Evolutionary conservation across 2,888 invertebrate genomes (phyloP).

Genomic region (Ceramica pisi): DNA sequence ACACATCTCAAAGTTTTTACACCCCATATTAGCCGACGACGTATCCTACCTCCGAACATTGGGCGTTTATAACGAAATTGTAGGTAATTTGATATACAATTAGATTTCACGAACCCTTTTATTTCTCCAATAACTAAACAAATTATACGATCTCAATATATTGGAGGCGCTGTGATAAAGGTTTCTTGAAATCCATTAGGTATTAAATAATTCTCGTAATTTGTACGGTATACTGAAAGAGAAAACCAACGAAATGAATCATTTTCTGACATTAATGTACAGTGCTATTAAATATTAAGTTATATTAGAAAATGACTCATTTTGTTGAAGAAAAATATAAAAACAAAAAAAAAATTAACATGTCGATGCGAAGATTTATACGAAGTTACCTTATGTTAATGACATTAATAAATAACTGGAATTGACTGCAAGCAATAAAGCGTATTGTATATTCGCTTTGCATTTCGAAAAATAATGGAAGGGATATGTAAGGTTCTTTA

Average conservation of each 20-base stretch:
- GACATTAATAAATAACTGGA: slow-evolving; percentile 70
- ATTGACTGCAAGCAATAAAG: slow-evolving; percentile 82
- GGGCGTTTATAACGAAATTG: slow-evolving; percentile 51
- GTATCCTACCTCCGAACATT: slow-evolving; percentile 60
- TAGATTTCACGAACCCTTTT: slow-evolving; percentile 67
- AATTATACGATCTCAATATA: slow-evolving; percentile 78
- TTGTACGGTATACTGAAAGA: slow-evolving; percentile 57
- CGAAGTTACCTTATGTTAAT: slow-evolving; percentile 71
- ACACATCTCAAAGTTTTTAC: slow-evolving; percentile 9
- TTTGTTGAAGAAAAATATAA: slow-evolving; percentile 50
- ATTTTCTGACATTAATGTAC: slow-evolving; percentile 66
- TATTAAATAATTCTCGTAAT: slow-evolving; percentile 65
- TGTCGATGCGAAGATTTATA: slow-evolving; percentile 55
- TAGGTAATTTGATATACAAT: slow-evolving; percentile 65
- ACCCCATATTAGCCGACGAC: slow-evolving; percentile 50
- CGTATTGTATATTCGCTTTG: slow-evolving; percentile 69
- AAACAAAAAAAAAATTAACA: slow-evolving; percentile 53
- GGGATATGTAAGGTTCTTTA: slow-evolving; percentile 68
- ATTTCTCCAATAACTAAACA: slow-evolving; percentile 67
- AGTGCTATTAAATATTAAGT: slow-evolving; percentile 64
- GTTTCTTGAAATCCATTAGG: slow-evolving; percentile 68
- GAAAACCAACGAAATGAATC: slow-evolving; percentile 61
- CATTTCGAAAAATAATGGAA: slow-evolving; percentile 71
- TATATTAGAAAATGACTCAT: slow-evolving; percentile 59
- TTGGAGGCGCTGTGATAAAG: slow-evolving; percentile 69